Base-by-base conservation (phyloP, 37 sponge, comb jelly and placozoan species). In the Beroe ovata region DNA sequence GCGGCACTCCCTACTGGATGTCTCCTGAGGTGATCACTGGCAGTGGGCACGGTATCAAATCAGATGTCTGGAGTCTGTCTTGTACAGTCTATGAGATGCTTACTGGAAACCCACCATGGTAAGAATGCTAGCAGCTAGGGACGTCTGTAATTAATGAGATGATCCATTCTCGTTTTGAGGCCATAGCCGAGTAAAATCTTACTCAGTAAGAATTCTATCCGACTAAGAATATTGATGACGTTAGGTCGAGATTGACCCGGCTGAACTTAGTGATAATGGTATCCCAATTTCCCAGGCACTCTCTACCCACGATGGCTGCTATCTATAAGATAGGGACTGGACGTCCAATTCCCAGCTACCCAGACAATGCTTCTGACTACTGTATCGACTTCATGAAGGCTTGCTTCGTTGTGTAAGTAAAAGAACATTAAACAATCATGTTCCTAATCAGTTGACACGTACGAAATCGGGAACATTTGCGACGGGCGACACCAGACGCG, bases 31-130 rank as follows among this genome's bases (percentile, higher is more conserved):
- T 77, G 47, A 77, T 77, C 22, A 89, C 39, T 20, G 63, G 89
- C 23, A 38, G 60, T 23, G 63, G 64, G 6, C 64, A 89, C 89
- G 64, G 89, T 1, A 89, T 39, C 60, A 89, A 89, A 39, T 89
- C 64, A 60, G 64, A 63, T 34, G 39, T 89, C 39, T 63, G 89
- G 89, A 89, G 89, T 33, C 32, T 62, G 39, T 11, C 47, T 1
- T 89, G 89, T 62, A 89, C 89, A 19, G 89, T 89, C n/a, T 89
- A 33, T 21, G 89, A 89, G 42, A 89, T 89, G 89, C 26, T 62
- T 20, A 47, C 89, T 11, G 89, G 89, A 16, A 25, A 89, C 38
- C 89, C 89, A 28, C 89, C 89, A 6, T 89, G 88, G 88, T 88
- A 14, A 30, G 60, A 41, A 11, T 14, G 8, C 30, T 18, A 64